phyloP scores from a whole-genome alignment of 2,888 invertebrate species.

The Mesorhabditis belari region DNA sequence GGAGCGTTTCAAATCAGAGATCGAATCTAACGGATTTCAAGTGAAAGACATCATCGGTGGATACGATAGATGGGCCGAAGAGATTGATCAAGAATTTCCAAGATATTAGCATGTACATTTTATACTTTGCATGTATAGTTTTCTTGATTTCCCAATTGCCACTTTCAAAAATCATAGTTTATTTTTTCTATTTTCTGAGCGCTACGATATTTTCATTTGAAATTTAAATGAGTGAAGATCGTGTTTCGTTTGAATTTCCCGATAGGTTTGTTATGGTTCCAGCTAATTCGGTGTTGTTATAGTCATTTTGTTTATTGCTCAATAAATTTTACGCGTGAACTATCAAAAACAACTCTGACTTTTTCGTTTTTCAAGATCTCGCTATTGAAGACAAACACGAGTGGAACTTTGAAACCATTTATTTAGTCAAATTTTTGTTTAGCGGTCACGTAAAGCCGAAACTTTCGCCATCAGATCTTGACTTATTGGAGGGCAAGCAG shows the following conservation, averaged over 20 bases:
- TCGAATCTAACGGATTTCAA: constrained; percentile 5
- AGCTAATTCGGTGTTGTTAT: background rate
- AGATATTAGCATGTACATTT: too few relatives aligned
- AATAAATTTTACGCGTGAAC: too few relatives aligned
- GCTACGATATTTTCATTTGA: background rate
- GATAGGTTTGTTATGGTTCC: background rate
- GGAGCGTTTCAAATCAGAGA: constrained; percentile 72
- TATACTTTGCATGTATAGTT: too few relatives aligned
- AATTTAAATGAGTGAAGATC: background rate
- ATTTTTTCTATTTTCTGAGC: background rate
- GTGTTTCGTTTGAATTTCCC: background rate
- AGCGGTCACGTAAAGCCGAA: background rate
- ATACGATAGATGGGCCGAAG: constrained; percentile 75
- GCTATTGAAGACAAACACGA: too few relatives aligned
- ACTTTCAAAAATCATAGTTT: too few relatives aligned
- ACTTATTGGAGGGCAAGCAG: background rate
- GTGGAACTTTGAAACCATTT: too few relatives aligned
- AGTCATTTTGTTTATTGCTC: background rate
- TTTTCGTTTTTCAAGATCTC: too few relatives aligned
- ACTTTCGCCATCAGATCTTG: background rate
- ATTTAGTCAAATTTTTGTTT: background rate
- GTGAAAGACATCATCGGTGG: constrained; percentile 72
- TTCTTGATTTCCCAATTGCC: background rate
- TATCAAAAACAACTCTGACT: too few relatives aligned
- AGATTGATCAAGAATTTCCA: constrained; percentile 76